Percentiles rank a stretch among this genome's conserved stretches.
Evolutionary conservation across 2,113 vertebrate species (phyloP).

Genomic region (Catharus bicknelli): DNA sequence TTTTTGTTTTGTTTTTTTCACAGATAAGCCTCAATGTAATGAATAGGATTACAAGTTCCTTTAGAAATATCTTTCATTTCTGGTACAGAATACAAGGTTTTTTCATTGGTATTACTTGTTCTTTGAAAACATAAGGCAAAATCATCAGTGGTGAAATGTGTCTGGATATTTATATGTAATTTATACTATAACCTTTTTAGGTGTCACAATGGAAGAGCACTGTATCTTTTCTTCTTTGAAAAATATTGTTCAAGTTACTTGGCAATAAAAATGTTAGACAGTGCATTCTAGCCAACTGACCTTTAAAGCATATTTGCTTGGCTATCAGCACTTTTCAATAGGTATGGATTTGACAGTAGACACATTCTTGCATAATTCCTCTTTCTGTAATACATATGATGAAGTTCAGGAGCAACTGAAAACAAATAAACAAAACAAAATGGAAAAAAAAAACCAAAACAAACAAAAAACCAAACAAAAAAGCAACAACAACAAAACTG

Average conservation of each 20-base stretch:
- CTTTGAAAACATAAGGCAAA: background rate
- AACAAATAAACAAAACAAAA: too few relatives aligned
- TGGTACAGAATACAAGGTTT: background rate
- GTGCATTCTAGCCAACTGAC: constrained; percentile 11
- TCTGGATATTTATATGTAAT: background rate
- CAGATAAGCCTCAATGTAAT: background rate
- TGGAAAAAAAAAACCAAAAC: background rate
- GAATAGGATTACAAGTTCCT: background rate
- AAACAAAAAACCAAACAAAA: background rate
- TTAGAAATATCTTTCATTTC: background rate
- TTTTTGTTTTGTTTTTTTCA: background rate
- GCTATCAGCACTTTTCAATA: background rate
- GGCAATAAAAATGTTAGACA: background rate
- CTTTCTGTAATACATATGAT: background rate
- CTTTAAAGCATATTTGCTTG: constrained; percentile 40
- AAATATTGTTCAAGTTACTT: background rate
- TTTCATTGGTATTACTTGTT: background rate
- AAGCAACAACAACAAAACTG: background rate
- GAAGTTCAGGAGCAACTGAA: background rate
- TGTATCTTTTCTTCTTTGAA: background rate
- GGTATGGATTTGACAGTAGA: constrained; percentile 2
- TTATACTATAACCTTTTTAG: background rate
- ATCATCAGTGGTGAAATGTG: background rate
- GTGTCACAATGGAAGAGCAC: background rate
- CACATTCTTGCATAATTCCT: background rate